These are phyloP conservation scores for Lytechinus variegatus DNA, from an alignment of 35 echinoderm and acorn worm genomes.

Conservation along the genomic window DNA sequence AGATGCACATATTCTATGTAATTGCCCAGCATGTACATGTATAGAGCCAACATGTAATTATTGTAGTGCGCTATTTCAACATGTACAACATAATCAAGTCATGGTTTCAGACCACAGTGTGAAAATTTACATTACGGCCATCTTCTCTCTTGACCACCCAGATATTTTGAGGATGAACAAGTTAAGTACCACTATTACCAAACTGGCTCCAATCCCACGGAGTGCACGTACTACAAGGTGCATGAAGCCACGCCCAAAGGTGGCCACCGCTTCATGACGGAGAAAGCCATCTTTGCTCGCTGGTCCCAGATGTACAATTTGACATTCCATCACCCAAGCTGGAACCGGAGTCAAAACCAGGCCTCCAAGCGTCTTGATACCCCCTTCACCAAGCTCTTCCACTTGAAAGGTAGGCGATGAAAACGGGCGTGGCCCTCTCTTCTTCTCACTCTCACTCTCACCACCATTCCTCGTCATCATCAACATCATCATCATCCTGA, in stretches of 20 bases:
- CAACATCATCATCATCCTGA: not conserved
- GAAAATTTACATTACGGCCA: too few relatives aligned
- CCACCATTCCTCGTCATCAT: not conserved
- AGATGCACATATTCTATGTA: too few relatives aligned
- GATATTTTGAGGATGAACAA: slow-evolving; percentile 26
- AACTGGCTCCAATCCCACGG: slow-evolving; percentile 13
- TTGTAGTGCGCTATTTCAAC: too few relatives aligned
- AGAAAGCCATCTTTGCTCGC: slow-evolving; percentile 68
- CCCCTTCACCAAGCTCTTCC: slow-evolving; percentile 45
- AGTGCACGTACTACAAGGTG: slow-evolving; percentile 66
- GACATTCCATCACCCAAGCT: slow-evolving; percentile 70
- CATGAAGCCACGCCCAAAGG: slow-evolving; percentile 58
- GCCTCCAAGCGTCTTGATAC: slow-evolving; percentile 14
- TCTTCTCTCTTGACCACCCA: not conserved
- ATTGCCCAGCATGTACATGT: too few relatives aligned
- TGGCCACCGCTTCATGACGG: slow-evolving; percentile 80
- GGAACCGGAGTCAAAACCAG: slow-evolving; percentile 37
- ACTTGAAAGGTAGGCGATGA: slow-evolving; percentile 50
- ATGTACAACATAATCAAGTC: too few relatives aligned
- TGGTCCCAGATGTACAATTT: slow-evolving; percentile 70
- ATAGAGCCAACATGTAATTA: too few relatives aligned
- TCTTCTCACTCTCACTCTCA: not conserved
- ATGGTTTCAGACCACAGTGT: too few relatives aligned
- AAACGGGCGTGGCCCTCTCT: not conserved
- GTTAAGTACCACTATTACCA: slow-evolving; percentile 80